Conservation (phyloP, 2,797 vertebrate species). For the Myotis planiceps region DNA sequence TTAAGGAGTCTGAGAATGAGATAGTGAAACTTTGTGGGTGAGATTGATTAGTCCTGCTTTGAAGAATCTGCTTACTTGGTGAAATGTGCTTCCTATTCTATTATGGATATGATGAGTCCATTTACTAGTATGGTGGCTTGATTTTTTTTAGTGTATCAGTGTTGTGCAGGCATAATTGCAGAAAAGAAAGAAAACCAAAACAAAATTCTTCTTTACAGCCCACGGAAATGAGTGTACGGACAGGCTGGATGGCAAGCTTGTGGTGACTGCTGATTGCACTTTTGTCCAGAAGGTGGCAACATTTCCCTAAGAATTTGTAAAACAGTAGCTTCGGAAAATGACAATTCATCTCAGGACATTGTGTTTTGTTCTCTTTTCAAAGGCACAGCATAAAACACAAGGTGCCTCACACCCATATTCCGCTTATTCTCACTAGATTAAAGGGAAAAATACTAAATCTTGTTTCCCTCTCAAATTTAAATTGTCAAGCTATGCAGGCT, state of each 20-base stretch:
- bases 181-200: not conserved
- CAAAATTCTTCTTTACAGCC: not conserved
- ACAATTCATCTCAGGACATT: not conserved
- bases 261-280: not conserved
- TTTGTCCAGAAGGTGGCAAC: slow-evolving; percentile 81
- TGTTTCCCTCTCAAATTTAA: not conserved
- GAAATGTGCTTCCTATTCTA: not conserved
- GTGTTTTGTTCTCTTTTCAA: slow-evolving; percentile 66
- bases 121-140: not conserved
- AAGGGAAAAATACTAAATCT: rapidly evolving
- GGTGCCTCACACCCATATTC: not conserved
- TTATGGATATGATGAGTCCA: not conserved
- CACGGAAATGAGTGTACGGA: rapidly evolving
- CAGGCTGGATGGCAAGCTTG: too few relatives aligned
- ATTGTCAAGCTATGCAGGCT: not conserved
- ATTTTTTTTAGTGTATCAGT: not conserved
- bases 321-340: not conserved
- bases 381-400: not conserved
- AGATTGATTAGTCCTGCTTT: not conserved
- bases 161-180: not conserved
- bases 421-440: not conserved
- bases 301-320: slow-evolving; percentile 79
- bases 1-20: not conserved
- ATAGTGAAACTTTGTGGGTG: not conserved
- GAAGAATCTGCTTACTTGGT: not conserved